Evolutionary conservation across 1,140 invertebrate genomes (phyloP).

Genomic region (Adelges cooleyi): DNA sequence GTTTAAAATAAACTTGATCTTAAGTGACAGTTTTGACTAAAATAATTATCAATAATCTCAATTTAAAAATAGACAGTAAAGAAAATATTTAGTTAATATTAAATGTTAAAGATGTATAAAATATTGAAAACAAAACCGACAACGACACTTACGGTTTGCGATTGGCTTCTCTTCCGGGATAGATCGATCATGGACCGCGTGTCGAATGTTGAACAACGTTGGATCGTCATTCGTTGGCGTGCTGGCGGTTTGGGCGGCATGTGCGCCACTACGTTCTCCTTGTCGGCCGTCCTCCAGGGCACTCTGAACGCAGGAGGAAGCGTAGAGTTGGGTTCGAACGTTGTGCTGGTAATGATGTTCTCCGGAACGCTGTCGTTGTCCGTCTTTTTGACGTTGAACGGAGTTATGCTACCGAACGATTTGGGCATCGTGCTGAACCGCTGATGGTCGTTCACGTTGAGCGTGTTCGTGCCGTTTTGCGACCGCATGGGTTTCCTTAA

Average conservation of each 20-base stretch:
- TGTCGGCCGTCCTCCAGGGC: neutral
- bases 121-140: too few species aligned
- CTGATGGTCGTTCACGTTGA: neutral
- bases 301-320: neutral
- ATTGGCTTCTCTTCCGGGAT: conserved; percentile 16
- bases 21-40: too few species aligned
- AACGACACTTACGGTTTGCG: conserved; percentile 15
- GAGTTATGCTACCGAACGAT: neutral
- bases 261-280: neutral
- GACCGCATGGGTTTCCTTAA: conserved; percentile 33
- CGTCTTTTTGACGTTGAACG: neutral
- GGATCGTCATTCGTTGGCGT: neutral
- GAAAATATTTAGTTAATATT: too few species aligned
- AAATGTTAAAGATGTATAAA: too few species aligned
- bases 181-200: conserved; percentile 19
- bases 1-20: too few species aligned
- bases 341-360: conserved; percentile 9
- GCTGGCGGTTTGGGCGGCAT: conserved; percentile 15
- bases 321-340: neutral
- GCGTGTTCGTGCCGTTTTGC: neutral
- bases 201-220: conserved; percentile 6
- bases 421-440: conserved; percentile 21
- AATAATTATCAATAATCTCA: too few species aligned
- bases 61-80: too few species aligned
- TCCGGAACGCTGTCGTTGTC: neutral